phyloP scores from a whole-genome alignment of 2,113 vertebrate genomes.

The Cheirogaleus medius region DNA sequence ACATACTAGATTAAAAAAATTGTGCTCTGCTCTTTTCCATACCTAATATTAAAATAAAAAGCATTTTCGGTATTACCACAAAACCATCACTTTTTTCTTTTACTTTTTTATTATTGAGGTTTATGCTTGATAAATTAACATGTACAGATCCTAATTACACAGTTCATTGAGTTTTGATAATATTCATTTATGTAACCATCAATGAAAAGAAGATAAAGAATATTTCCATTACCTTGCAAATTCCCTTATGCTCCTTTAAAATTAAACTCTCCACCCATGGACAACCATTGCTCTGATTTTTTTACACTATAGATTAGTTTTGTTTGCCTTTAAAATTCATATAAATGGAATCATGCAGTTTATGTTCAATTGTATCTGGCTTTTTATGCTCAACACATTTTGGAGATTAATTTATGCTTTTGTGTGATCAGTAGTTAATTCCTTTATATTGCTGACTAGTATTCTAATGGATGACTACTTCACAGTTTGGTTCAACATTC shows the following conservation, averaged over 20 bases:
- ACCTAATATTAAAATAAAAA: background rate
- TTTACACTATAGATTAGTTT: background rate
- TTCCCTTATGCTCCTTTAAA: background rate
- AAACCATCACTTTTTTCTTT: background rate
- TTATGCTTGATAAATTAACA: background rate
- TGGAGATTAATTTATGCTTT: background rate
- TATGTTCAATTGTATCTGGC: background rate
- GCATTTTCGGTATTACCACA: background rate
- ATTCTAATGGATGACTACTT: background rate
- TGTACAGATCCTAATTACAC: background rate
- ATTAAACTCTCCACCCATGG: background rate
- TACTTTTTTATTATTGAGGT: background rate
- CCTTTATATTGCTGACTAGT: background rate
- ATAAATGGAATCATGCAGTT: background rate
- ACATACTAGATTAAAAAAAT: background rate
- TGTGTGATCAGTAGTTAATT: background rate
- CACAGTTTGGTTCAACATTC: background rate
- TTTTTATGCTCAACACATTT: slow-evolving; percentile 1
- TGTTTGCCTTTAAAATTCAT: background rate
- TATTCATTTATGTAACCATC: background rate
- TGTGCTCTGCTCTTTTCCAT: background rate
- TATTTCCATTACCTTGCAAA: background rate
- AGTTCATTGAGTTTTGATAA: slow-evolving; percentile 5
- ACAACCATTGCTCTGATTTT: background rate
- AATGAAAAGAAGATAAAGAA: slow-evolving; percentile 20